phyloP scores from a whole-genome alignment of 2,888 invertebrate genomes.

The Heliconius ismenius region DNA sequence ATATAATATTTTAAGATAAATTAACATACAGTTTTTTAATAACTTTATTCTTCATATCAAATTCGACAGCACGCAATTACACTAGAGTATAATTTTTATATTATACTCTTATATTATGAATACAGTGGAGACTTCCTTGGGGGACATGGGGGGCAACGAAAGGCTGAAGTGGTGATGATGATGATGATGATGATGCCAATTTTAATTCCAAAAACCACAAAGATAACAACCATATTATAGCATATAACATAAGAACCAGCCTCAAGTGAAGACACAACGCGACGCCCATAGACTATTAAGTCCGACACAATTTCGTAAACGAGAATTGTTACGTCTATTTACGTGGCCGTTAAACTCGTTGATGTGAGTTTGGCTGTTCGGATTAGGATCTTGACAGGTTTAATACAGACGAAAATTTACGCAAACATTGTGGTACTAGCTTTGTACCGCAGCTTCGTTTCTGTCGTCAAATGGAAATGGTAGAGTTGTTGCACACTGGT shows the following conservation, averaged over 20 bases:
- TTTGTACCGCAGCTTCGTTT: not conserved
- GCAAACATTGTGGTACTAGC: not conserved
- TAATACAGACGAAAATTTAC: slow-evolving; percentile 10
- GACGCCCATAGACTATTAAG: slow-evolving; percentile 11
- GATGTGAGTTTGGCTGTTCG: slow-evolving; percentile 12
- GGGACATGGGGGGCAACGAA: too few relatives aligned
- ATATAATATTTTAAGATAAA: not conserved
- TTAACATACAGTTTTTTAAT: not conserved
- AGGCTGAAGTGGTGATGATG: not conserved
- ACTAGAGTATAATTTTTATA: not conserved
- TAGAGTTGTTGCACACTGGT: too few relatives aligned
- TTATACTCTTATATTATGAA: too few relatives aligned
- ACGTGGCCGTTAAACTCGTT: slow-evolving; percentile 14
- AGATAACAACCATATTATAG: not conserved
- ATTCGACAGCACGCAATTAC: too few relatives aligned
- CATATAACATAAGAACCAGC: slow-evolving; percentile 4
- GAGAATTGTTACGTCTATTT: slow-evolving; percentile 26
- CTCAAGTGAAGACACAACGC: not conserved
- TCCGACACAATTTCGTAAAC: slow-evolving; percentile 23
- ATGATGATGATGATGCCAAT: too few relatives aligned
- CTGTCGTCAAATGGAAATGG: too few relatives aligned
- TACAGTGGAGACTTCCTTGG: too few relatives aligned
- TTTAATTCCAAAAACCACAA: too few relatives aligned
- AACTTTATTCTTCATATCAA: too few relatives aligned
- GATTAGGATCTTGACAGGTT: slow-evolving; percentile 17